Base-by-base conservation (phyloP, 1,140 invertebrate genomes). In the Trichonephila inaurata region DNA sequence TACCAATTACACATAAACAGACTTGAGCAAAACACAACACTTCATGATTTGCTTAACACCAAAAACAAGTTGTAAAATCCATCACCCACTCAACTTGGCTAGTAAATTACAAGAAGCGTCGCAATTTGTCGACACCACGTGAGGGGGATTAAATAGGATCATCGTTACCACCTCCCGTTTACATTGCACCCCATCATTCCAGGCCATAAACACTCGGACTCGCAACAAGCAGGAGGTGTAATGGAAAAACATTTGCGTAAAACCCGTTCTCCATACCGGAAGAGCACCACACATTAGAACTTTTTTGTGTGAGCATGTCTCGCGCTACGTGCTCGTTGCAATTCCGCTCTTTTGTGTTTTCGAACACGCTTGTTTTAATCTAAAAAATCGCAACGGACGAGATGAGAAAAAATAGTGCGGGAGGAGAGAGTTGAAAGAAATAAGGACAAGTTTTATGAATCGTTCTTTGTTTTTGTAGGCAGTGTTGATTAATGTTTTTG, bases 161-260 rank as follows among this genome's bases (percentile, higher is more conserved):
- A 69, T 69, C 66, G 66, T 69, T 69, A 24, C 10, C n/a, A 24
- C 66, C 66, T 69, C 21, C 66, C 66, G 66, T 69, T 77, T 40
- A 77, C 72, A 77, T 18, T 18, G 28, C 28, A 77, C 72, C 72
- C 72, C 28, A 77, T 77, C 72, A 77, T 40, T 51, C 28, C 24
- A 3, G 72, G 72, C 33, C 72, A 77, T 77, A 77, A 77, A 77
- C 72, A 77, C 28, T 77, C 28, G 28, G 72, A 77, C 72, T 28
- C 72, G 18, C 72, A 77, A 77, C 28, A 77, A 77, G 51, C 51
- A 12, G 51, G 51, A 51, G 51, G 51, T 51, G 66, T 69, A 69
- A 69, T 69, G 66, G 66, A 69, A 69, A 69, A 40, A 77, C 72
- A 77, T 33, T 77, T 18, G 72, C 72, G 24, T 77, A 77, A 77